phyloP scores from a whole-genome alignment of 92 coral and sea anemone species.

The Siderastrea siderea region DNA sequence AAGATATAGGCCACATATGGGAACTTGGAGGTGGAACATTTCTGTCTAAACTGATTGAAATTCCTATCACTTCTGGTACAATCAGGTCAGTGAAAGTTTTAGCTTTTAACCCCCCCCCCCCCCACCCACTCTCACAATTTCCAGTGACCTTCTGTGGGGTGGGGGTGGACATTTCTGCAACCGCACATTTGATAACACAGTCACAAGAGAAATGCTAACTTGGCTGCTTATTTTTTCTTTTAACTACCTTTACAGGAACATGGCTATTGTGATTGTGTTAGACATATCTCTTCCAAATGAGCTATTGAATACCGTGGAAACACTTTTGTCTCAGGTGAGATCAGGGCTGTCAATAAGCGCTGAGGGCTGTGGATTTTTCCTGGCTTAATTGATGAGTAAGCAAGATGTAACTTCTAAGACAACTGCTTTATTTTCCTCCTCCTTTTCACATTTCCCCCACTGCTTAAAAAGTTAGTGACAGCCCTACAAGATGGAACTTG shows the following conservation, averaged over 20 bases:
- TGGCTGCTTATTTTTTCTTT: background rate
- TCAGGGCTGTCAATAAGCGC: background rate
- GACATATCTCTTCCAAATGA: constrained; percentile 96
- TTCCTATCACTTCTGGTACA: constrained; percentile 89
- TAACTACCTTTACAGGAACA: constrained; percentile 51
- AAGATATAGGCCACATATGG: constrained; percentile 99
- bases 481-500: too few species aligned
- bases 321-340: constrained; percentile 84
- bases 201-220: background rate
- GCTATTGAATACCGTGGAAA: constrained; percentile 93
- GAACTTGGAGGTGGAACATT: constrained; percentile 98
- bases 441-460: too few species aligned
- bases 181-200: background rate
- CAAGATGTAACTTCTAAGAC: too few species aligned
- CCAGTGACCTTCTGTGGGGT: too few species aligned
- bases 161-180: too few species aligned
- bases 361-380: too few species aligned
- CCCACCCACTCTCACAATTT: too few species aligned
- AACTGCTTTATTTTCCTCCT: too few species aligned
- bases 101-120: too few species aligned
- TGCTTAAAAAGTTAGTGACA: too few species aligned
- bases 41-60: constrained; percentile 91
- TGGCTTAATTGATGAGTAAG: too few species aligned
- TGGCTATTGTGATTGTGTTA: constrained; percentile 82
- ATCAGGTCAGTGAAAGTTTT: constrained; percentile 65